Conservation (phyloP, 2,797 vertebrate genomes). For the Cottoperca gobio region DNA sequence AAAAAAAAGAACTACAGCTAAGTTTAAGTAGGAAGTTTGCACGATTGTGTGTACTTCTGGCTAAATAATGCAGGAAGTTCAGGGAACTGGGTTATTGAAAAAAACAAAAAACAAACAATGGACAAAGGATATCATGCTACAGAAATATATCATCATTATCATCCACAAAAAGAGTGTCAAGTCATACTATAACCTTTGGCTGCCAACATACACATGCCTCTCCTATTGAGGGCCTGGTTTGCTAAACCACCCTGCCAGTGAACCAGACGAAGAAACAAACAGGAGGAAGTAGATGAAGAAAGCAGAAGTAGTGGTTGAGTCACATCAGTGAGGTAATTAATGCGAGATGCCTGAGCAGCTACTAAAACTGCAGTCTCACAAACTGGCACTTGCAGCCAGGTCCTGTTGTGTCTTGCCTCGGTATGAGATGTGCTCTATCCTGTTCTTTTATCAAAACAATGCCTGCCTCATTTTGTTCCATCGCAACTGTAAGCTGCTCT, state of each 20-base stretch:
- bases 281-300: conserved; percentile 62
- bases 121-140: background rate
- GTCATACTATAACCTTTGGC: background rate
- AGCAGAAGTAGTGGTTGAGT: conserved; percentile 67
- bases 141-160: background rate
- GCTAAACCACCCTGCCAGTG: background rate
- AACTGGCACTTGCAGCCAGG: conserved; percentile 1
- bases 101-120: background rate
- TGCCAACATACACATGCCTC: background rate
- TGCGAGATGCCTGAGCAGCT: conserved; percentile 39
- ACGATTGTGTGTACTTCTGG: background rate
- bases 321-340: conserved; percentile 66
- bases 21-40: background rate
- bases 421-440: conserved; percentile 51
- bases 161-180: background rate
- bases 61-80: background rate
- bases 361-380: conserved; percentile 26
- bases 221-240: conserved; percentile 7
- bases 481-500: conserved; percentile 7
- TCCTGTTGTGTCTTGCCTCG: conserved; percentile 70
- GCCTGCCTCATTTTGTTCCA: conserved; percentile 21
- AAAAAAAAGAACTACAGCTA: background rate
- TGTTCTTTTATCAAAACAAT: conserved; percentile 46
- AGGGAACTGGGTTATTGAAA: background rate
- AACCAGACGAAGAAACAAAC: conserved; percentile 48